Base-by-base conservation (phyloP, 1,140 invertebrate species). In the Belonocnema kinseyi region DNA sequence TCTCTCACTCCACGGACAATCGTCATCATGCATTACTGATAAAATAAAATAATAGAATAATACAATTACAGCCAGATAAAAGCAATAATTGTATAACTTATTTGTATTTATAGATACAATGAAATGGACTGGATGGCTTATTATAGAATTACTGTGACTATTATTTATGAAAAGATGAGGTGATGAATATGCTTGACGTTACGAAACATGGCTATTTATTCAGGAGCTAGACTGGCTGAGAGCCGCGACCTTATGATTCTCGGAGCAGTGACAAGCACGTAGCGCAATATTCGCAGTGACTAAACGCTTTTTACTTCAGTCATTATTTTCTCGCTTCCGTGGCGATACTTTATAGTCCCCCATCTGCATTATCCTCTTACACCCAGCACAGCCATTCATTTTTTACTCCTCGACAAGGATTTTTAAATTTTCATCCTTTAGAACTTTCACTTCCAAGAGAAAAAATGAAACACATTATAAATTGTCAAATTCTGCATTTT, bases 261-360 rank as follows among this genome's bases (percentile, higher is more conserved):
- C 19, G 26, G 7, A 56, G 17, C 10, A 58, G 56, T 58, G 56
- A 58, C 56, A 58, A 58, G 56, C 56, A 58, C 56, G 19, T 58
- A 58, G 56, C 56, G 19, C 56, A 58, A 58, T 58, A 58, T 58
- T 58, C 56, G 56, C 56, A 58, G 56, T 58, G 56, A 58, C 56
- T 58, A 58, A 58, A 58, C 56, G 56, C 19, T 58, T 58, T 58
- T 58, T 58, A 58, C 56, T 17, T 58, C 26, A 46, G 40, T 58
- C 56, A 58, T 58, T 58, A 58, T 58, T 58, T 21, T 58, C 56
- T 58, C 19, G 56, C 56, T 58, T 58, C 56, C 56, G 56, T 21
- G 12, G 26, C 19, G 12, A 21, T 58, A 58, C 13, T 58, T 21
- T 58, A 58, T 17, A 58, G 17, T 58, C 13, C 19, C 19, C 26